A percentile compares a stretch with the other conserved stretches of the same genome.
Evolutionary conservation across 2,797 vertebrate species (phyloP).

Genomic region (Pristis pectinata): DNA sequence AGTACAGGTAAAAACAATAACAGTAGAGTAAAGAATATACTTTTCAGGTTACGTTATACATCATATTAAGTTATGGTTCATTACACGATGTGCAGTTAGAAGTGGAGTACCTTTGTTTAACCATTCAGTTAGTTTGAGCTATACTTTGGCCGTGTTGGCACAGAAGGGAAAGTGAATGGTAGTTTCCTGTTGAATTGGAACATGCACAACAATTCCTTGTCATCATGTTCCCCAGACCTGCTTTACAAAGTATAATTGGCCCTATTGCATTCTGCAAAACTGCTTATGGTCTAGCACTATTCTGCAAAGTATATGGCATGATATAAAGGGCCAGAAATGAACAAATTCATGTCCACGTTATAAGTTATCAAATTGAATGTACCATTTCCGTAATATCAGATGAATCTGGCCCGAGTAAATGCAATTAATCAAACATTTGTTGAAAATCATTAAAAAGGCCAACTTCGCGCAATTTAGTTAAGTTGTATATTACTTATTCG

Average conservation of each 20-base stretch:
- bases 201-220: constrained; percentile 57
- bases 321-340: too few relatives aligned
- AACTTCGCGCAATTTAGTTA: not conserved
- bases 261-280: not conserved
- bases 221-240: constrained; percentile 50
- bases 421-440: not conserved
- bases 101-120: not conserved
- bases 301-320: not conserved
- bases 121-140: not conserved
- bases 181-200: constrained; percentile 59
- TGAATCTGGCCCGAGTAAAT: too few relatives aligned
- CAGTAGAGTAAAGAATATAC: too few relatives aligned
- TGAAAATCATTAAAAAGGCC: not conserved
- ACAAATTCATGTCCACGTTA: not conserved
- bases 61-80: not conserved
- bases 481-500: not conserved
- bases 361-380: too few relatives aligned
- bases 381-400: not conserved
- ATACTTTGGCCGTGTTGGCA: not conserved
- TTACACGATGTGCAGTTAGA: not conserved
- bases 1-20: too few relatives aligned
- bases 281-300: not conserved
- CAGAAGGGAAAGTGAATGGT: constrained; percentile 53
- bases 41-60: not conserved
- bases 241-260: not conserved